phyloP scores from a whole-genome alignment of 2,888 invertebrate genomes.

The Ctena decussata region DNA sequence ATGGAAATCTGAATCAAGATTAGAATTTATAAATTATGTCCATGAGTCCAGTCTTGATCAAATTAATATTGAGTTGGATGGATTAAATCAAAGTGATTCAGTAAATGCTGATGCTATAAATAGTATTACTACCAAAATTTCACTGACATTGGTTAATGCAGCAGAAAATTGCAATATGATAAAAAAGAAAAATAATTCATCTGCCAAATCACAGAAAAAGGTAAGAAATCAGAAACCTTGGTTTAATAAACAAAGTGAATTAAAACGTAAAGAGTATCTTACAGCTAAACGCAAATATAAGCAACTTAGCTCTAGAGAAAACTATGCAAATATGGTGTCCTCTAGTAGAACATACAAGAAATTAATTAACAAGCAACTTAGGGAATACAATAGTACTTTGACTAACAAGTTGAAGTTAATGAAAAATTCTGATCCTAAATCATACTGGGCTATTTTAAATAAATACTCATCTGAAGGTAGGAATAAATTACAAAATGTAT shows the following conservation, averaged over 20 bases:
- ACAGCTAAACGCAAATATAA: not conserved
- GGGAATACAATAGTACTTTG: not conserved
- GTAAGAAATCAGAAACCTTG: not conserved
- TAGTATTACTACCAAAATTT: not conserved
- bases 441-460: constrained; percentile 5
- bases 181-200: not conserved
- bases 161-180: constrained; percentile 1
- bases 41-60: not conserved
- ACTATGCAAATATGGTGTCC: not conserved
- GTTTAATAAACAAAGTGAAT: constrained; percentile 7
- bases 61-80: constrained; percentile 1
- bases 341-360: not conserved
- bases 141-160: not conserved
- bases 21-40: not conserved
- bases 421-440: constrained; percentile 8
- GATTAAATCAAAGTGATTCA: not conserved
- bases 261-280: not conserved
- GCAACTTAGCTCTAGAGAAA: not conserved
- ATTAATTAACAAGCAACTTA: not conserved
- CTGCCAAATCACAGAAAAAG: not conserved
- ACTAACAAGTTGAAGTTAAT: not conserved
- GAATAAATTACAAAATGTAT: not conserved
- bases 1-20: constrained; percentile 4
- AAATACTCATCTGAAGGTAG: not conserved
- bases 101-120: not conserved